Percentiles rank a stretch among this genome's conserved stretches.
Evolutionary conservation across 2,888 invertebrate genomes (phyloP).

Genomic region (Hyalella azteca): DNA sequence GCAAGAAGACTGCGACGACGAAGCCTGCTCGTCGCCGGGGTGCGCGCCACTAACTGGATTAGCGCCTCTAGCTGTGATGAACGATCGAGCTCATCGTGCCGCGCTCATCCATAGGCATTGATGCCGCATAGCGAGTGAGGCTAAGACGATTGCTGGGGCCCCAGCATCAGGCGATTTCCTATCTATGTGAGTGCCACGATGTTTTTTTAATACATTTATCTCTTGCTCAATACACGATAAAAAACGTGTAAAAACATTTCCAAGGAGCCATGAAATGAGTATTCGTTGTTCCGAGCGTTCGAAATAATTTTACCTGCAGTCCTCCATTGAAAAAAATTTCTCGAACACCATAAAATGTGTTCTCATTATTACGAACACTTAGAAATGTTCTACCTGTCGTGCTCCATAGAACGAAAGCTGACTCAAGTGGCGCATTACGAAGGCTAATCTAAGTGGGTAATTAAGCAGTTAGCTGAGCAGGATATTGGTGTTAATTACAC

Average conservation of each 20-base stretch:
- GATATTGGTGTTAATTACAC: slow-evolving; percentile 26
- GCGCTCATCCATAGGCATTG: neutral
- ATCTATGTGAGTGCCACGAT: too few species aligned
- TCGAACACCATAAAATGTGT: too few species aligned
- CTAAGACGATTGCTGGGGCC: slow-evolving; percentile 3
- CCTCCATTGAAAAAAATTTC: too few species aligned
- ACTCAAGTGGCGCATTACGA: neutral
- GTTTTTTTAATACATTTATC: too few species aligned
- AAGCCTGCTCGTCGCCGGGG: neutral
- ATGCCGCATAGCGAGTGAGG: neutral
- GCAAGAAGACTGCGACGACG: slow-evolving; percentile 35
- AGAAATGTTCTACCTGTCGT: too few species aligned
- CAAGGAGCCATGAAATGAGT: too few species aligned
- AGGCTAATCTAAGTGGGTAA: neutral
- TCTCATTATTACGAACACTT: too few species aligned
- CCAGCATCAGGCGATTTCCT: too few species aligned
- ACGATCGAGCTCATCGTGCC: neutral
- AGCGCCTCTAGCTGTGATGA: slow-evolving; percentile 29
- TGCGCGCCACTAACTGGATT: slow-evolving; percentile 32
- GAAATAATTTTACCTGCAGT: too few species aligned
- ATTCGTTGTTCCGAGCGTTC: too few species aligned
- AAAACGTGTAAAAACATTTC: too few species aligned
- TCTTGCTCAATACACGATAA: too few species aligned
- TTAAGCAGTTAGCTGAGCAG: neutral
- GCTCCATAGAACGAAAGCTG: neutral